Evolutionary conservation across 2,113 vertebrate species (phyloP).

Genomic region (Vanacampus margaritifer): DNA sequence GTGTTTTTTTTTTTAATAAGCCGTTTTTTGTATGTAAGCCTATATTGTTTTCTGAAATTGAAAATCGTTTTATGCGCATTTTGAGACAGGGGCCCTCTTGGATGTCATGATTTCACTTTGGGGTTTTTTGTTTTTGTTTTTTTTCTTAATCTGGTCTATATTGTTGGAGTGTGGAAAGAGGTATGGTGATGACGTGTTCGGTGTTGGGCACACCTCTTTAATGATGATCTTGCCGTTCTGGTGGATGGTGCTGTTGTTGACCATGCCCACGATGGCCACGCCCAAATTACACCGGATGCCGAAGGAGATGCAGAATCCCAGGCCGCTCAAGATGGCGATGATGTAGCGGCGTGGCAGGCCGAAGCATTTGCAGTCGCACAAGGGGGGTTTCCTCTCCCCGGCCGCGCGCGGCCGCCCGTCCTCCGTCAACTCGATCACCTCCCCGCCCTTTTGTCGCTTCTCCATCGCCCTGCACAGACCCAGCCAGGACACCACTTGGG

Average conservation of each 20-base stretch:
- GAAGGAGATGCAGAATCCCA: conserved; percentile 98
- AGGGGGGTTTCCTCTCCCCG: conserved; percentile 80
- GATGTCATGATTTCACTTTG: not conserved
- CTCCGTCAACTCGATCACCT: conserved; percentile 93
- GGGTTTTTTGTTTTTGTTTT: not conserved
- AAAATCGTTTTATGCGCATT: not conserved
- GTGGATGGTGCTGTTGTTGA: conserved; percentile 96
- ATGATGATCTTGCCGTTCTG: conserved; percentile 89
- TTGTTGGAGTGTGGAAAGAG: not conserved
- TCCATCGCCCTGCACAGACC: conserved; percentile 81
- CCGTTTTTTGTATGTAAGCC: not conserved
- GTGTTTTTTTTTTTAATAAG: not conserved
- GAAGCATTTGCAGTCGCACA: conserved; percentile 92
- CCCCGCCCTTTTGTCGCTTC: conserved; percentile 83
- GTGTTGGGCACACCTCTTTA: conserved; percentile 82
- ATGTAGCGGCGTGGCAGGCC: conserved; percentile 94
- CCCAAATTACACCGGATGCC: conserved; percentile 97
- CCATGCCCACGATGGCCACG: conserved; percentile 99
- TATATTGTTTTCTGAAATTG: not conserved
- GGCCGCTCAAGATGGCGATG: conserved; percentile 96
- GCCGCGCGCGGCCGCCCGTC: conserved; percentile 86
- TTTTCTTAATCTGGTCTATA: not conserved
- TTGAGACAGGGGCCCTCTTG: not conserved
- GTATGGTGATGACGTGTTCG: not conserved
- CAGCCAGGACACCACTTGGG: not conserved